A percentile compares a stretch with the other conserved stretches of the same genome.
phyloP scores from a whole-genome alignment of 2,888 invertebrate species.

The Drosophila affinis region DNA sequence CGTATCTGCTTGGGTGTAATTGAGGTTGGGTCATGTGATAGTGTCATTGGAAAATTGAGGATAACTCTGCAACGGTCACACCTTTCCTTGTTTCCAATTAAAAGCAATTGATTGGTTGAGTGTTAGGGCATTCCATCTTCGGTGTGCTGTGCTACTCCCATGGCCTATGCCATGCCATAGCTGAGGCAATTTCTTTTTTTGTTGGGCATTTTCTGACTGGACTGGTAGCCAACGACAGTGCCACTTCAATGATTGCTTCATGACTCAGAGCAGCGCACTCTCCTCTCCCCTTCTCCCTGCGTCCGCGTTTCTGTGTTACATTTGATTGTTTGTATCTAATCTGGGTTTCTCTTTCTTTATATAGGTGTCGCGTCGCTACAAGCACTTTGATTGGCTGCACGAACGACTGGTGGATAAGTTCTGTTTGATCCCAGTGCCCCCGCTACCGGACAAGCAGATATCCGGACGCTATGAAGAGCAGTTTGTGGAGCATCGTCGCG shows the following conservation, averaged over 20 bases:
- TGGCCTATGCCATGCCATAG: neutral
- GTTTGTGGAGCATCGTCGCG: constrained; percentile 96
- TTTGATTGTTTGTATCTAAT: constrained; percentile 71
- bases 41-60: neutral
- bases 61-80: neutral
- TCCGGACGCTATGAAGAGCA: constrained; percentile 98
- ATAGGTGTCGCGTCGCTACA: constrained; percentile 92
- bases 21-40: constrained; percentile 14
- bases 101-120: neutral
- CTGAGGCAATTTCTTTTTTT: constrained; percentile 12
- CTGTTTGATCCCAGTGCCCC: constrained; percentile 96
- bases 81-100: constrained; percentile 8
- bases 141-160: neutral
- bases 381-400: constrained; percentile 99
- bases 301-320: constrained; percentile 41
- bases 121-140: constrained; percentile 11
- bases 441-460: constrained; percentile 98
- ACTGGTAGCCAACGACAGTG: constrained; percentile 6
- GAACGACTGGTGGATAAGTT: constrained; percentile 97
- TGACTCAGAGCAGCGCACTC: constrained; percentile 50
- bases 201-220: constrained; percentile 13
- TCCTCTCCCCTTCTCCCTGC: neutral
- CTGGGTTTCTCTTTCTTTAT: constrained; percentile 43
- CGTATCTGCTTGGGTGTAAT: constrained; percentile 9
- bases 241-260: constrained; percentile 35